Evolutionary conservation across 2,888 invertebrate species (phyloP), one percentile per base, ranked within the genome.

Genomic region (Polyploca ridens): DNA sequence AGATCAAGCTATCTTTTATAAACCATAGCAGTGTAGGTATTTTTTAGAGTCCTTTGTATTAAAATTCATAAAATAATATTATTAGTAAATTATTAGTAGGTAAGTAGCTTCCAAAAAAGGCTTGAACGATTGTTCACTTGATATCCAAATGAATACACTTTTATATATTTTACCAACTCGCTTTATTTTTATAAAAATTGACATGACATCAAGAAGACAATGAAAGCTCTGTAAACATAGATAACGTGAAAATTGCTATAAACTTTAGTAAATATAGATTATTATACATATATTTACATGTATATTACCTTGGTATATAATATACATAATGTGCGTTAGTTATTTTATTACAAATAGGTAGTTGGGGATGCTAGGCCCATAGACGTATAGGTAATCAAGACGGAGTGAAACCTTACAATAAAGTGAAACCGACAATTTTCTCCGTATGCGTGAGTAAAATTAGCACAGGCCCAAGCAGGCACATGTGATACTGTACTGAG

Each of bases 161-260:
- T 19, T 67, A 64, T 67, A 49, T 33, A 59, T 63, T 72, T 75
- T 72, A 67, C 44, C 63, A 72, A 72, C 66, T 71, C 62, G 3
- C 49, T 72, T 76, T 78, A 75, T 73, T 79, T 74, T 71, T 78
- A 81, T 78, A 79, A 81, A 27, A 81, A 82, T 81, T 81, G 77
- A 80, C 81, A 79, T 70, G 71, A 81, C 75, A 79, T 71, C 74
- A 69, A 77, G 63, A 70, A 68, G 64, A 75, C 65, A 76, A 75
- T 69, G 67, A 72, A 70, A 72, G 62, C 59, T 73, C 67, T 63
- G 66, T 66, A 76, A 35, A 74, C 68, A 72, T 67, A 66, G 41
- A 67, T 67, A 35, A 61, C 44, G 46, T 58, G 10, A 63, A 27
- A 27, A 41, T 63, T n/a, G 54, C 58, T 63, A 14, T 44, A 44